phyloP scores from a whole-genome alignment of 2,888 invertebrate genomes.

The Pyrochroa serraticornis region DNA sequence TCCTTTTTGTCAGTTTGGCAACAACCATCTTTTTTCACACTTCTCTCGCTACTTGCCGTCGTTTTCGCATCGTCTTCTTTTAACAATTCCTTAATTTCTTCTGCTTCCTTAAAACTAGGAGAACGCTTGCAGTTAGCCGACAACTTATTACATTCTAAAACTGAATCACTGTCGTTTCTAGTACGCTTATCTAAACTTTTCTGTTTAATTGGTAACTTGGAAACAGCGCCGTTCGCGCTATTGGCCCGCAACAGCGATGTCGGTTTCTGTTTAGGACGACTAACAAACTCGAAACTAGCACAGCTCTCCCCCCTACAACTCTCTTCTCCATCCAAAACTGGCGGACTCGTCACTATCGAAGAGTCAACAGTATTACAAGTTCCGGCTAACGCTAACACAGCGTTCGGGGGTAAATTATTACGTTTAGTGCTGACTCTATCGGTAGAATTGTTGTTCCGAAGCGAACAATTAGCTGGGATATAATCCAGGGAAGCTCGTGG shows the following conservation, averaged over 20 bases:
- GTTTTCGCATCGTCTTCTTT: constrained; percentile 57
- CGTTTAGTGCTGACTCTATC: constrained; percentile 46
- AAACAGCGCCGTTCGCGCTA: constrained; percentile 48
- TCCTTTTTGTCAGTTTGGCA: constrained; percentile 73
- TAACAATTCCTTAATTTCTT: constrained; percentile 53
- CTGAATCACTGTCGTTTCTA: constrained; percentile 54
- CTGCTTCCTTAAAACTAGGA: constrained; percentile 58
- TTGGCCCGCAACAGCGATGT: constrained; percentile 48
- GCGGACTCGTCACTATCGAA: constrained; percentile 60
- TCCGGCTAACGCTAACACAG: constrained; percentile 61
- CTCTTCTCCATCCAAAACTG: constrained; percentile 68
- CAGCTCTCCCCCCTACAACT: constrained; percentile 68
- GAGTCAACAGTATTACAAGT: constrained; percentile 60
- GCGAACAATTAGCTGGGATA: constrained; percentile 60
- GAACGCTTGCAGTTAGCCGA: constrained; percentile 55
- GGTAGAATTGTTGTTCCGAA: constrained; percentile 49
- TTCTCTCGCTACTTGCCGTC: constrained; percentile 63
- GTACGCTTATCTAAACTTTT: constrained; percentile 52
- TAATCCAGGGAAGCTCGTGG: constrained; percentile 61
- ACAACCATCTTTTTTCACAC: constrained; percentile 67
- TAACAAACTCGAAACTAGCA: constrained; percentile 68
- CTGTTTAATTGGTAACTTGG: constrained; percentile 30
- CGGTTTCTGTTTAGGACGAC: constrained; percentile 55
- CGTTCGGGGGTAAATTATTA: constrained; percentile 63
- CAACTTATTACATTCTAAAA: constrained; percentile 56